These are phyloP conservation scores for Tubulanus polymorphus DNA, from an alignment of 2,888 invertebrate species.

Conservation along the genomic window DNA sequence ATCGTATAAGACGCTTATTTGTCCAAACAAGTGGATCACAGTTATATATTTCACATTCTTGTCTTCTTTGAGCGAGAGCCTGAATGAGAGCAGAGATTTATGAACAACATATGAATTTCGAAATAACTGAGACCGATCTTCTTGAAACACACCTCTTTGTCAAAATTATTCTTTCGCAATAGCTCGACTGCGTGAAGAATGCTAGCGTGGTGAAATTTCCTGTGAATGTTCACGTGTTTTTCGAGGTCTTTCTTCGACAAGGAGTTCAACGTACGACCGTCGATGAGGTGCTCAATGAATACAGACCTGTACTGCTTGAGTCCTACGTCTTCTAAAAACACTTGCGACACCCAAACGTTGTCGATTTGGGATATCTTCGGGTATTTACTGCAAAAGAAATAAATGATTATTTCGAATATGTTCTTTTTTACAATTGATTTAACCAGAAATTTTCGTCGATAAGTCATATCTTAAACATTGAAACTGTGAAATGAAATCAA, in stretches of 20 bases:
- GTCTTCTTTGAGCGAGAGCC: constrained; percentile 80
- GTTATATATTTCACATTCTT: constrained; percentile 82
- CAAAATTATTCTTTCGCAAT: constrained; percentile 85
- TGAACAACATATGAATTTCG: neutral
- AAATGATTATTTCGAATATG: no score
- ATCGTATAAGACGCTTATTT: constrained; percentile 87
- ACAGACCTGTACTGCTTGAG: constrained; percentile 83
- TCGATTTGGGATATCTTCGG: constrained; percentile 81
- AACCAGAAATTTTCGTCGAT: no score
- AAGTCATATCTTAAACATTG: no score
- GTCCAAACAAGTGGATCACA: constrained; percentile 94
- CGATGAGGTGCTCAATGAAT: constrained; percentile 84
- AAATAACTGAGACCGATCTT: neutral
- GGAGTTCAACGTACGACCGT: constrained; percentile 88
- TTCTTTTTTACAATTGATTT: no score
- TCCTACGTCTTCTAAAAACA: constrained; percentile 89
- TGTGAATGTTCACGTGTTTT: constrained; percentile 84
- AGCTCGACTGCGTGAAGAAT: constrained; percentile 91
- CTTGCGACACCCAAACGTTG: constrained; percentile 89
- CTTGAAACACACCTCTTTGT: constrained; percentile 56
- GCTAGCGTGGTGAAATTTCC: constrained; percentile 92
- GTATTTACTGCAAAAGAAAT: constrained; percentile 60
- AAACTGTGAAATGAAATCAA: no score
- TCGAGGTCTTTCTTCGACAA: constrained; percentile 91
- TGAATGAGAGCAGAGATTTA: constrained; percentile 45